Evolutionary conservation across 2,888 invertebrate species (phyloP), one percentile per base, ranked within the genome.

Genomic region (Melangyna quadrimaculata): DNA sequence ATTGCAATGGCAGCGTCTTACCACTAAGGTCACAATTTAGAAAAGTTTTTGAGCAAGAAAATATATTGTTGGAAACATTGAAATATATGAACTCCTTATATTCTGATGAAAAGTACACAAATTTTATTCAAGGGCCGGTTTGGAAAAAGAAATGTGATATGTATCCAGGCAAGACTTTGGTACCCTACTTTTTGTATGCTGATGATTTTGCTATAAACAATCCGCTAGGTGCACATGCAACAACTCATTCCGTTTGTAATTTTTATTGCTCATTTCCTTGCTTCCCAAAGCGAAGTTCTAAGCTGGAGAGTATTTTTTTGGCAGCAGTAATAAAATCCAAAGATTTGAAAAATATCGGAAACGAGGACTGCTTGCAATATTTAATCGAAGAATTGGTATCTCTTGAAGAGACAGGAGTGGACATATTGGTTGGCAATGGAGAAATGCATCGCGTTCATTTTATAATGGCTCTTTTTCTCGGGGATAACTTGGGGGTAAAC

Each of bases 191-290:
- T 69, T 53, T 69, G 67, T 69, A 69, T n/a, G 32, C 35, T 37
- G 51, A 69, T 69, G 67, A 69, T 69, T 69, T 53, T 10, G 48
- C 67, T 22, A 24, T 69, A 37, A 69, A 69, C n/a, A 69, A 69
- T 53, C 69, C 69, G 7, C 27, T 69, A 32, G 69, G 69, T 48
- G n/a, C 69, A 22, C 69, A 69, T 24, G 48, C 69, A 4, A 53
- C 69, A 40, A 40, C 53, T 22, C 51, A 69, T 53, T 69, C 69
- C 8, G 53, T 67, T 67, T 51, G 67, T 51, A 67, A 67, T 40
- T 67, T 67, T 67, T 67, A 67, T 27, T 67, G 51, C 24, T 73
- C 48, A 43, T 73, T 73, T 73, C 59, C 63, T n/a, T 61, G 73
- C 35, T 32, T 73, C 19, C 63, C 73, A 37, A 37, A 37, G 14